These are phyloP conservation scores for Corydoras sp. DNA, from an alignment of 2,113 vertebrate genomes.

Conservation along the genomic window DNA sequence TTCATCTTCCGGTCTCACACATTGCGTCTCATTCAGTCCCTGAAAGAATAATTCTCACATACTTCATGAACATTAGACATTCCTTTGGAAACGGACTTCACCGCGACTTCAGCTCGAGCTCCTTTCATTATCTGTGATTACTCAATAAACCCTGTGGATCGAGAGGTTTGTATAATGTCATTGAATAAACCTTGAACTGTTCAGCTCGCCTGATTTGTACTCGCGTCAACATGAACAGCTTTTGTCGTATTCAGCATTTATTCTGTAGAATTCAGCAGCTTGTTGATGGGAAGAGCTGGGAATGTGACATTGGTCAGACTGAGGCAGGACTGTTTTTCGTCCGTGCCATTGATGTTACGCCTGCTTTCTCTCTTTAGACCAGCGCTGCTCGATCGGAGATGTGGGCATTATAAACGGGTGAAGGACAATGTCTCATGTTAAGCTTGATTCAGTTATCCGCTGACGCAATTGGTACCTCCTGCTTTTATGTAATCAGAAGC, in stretches of 20 bases:
- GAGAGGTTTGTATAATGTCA: not conserved
- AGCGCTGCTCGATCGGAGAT: not conserved
- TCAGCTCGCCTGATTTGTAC: not conserved
- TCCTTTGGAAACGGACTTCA: no score
- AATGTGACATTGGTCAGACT: no score
- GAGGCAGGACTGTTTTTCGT: no score
- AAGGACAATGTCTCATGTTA: conserved; percentile 2
- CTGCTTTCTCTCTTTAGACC: no score
- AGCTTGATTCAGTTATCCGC: not conserved
- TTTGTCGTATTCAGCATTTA: not conserved
- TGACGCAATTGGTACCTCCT: conserved; percentile 2
- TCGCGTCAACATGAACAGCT: not conserved
- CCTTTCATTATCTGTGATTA: no score
- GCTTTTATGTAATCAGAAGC: conserved; percentile 16
- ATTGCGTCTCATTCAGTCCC: no score
- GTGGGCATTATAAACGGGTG: conserved; percentile 17
- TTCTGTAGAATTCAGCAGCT: not conserved
- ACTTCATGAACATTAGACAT: no score
- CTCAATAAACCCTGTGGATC: not conserved
- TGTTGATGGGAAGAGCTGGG: no score
- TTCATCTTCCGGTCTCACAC: no score
- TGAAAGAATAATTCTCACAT: no score
- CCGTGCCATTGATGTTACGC: not conserved
- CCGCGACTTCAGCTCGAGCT: no score
- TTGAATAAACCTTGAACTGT: not conserved